These are phyloP conservation scores for Drosophila sucinea DNA, from an alignment of 1,140 invertebrate genomes.

Conservation along the genomic window DNA sequence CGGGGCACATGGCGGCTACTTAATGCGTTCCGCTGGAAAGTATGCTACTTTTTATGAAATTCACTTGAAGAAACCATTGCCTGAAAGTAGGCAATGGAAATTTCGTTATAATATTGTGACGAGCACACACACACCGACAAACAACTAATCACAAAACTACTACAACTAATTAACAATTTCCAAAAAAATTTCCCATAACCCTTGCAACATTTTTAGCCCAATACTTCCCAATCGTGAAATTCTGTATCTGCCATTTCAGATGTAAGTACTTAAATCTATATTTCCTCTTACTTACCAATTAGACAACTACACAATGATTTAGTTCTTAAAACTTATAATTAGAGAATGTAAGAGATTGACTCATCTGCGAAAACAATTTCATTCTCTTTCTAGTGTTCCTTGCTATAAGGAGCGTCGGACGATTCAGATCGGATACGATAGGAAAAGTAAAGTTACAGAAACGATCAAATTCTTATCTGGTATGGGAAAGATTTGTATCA, in stretches of 20 bases:
- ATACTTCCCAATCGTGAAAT: neutral
- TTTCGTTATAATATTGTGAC: neutral
- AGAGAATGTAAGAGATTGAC: too few species aligned
- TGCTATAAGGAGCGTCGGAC: too few species aligned
- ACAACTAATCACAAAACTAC: slow-evolving; percentile 12
- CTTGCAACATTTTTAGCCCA: neutral
- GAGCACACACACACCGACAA: neutral
- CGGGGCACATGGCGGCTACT: neutral
- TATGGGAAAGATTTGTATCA: neutral
- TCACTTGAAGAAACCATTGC: neutral
- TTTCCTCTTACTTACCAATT: too few species aligned
- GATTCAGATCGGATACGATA: too few species aligned
- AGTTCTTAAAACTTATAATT: too few species aligned
- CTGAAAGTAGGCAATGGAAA: slow-evolving; percentile 50
- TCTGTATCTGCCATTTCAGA: too few species aligned
- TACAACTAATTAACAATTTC: slow-evolving; percentile 31
- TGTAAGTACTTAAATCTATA: too few species aligned
- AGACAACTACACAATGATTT: too few species aligned
- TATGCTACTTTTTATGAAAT: neutral
- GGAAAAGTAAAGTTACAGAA: too few species aligned
- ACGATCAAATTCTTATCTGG: too few species aligned
- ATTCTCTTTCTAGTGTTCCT: too few species aligned
- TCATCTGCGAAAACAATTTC: too few species aligned
- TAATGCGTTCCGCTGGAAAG: neutral
- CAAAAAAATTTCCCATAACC: neutral